These are phyloP conservation scores for Agrochola lychnidis DNA, from an alignment of 2,888 invertebrate species.

Conservation along the genomic window DNA sequence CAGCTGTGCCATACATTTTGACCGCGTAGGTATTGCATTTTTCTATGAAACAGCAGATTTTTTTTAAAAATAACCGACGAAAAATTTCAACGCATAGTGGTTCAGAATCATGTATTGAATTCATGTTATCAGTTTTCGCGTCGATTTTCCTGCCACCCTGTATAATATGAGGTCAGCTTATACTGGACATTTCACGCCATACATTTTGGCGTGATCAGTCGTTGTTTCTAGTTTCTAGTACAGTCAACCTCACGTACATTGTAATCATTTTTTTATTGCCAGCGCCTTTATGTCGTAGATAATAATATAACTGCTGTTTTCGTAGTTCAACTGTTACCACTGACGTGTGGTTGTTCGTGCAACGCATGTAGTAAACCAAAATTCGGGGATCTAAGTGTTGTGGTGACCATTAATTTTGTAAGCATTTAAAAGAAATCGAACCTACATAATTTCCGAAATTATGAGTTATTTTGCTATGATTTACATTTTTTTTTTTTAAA, in stretches of 20 bases:
- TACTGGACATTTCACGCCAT: neutral
- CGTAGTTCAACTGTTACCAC: neutral
- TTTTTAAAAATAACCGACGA: too few relatives aligned
- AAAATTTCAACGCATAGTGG: too few relatives aligned
- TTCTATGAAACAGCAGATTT: too few relatives aligned
- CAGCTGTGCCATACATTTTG: too few relatives aligned
- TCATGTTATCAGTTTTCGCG: too few relatives aligned
- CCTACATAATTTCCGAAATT: neutral
- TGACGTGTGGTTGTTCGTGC: neutral
- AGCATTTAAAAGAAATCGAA: neutral
- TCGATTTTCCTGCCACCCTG: too few relatives aligned
- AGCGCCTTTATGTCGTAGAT: neutral
- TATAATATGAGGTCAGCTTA: neutral
- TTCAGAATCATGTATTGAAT: too few relatives aligned
- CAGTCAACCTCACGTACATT: neutral
- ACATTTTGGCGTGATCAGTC: neutral
- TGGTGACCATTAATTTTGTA: neutral
- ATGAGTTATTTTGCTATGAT: neutral
- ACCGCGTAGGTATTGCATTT: too few relatives aligned
- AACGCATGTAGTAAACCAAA: conserved; percentile 2
- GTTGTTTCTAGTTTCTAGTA: neutral
- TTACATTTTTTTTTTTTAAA: neutral
- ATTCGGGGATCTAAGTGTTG: neutral
- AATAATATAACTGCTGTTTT: neutral
- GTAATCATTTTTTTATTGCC: neutral